A percentile compares a stretch with the other conserved stretches of the same genome.
Evolutionary conservation across 2,888 invertebrate genomes (phyloP).

Genomic region (Epiblema foenella): DNA sequence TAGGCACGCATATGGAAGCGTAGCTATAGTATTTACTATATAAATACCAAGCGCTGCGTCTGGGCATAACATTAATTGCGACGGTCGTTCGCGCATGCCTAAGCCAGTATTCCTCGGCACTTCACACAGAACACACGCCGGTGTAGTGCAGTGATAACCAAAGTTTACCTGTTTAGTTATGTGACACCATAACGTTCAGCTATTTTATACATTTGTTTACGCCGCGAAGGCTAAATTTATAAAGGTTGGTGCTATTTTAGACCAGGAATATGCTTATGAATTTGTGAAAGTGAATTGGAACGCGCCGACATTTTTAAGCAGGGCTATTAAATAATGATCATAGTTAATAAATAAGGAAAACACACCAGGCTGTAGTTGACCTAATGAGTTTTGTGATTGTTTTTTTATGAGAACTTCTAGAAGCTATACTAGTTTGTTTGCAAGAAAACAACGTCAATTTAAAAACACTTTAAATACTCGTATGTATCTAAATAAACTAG

Average conservation of each 20-base stretch:
- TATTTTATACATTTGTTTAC: slow-evolving; percentile 28
- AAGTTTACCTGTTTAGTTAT: slow-evolving; percentile 21
- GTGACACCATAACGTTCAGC: slow-evolving; percentile 25
- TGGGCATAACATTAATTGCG: slow-evolving; percentile 60
- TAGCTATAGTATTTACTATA: slow-evolving; percentile 47
- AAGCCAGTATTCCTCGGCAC: slow-evolving; percentile 55
- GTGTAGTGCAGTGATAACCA: slow-evolving; percentile 29
- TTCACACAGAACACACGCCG: slow-evolving; percentile 51
- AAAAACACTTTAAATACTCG: neutral
- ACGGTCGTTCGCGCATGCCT: slow-evolving; percentile 51
- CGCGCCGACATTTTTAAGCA: slow-evolving; percentile 12
- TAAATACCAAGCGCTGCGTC: slow-evolving; percentile 54
- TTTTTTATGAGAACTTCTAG: slow-evolving; percentile 1
- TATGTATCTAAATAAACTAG: too few relatives aligned
- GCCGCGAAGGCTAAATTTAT: slow-evolving; percentile 39
- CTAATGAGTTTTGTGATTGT: slow-evolving; percentile 23
- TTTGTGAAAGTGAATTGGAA: slow-evolving; percentile 21
- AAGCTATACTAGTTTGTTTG: neutral
- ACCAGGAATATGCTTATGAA: neutral
- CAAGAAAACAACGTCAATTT: neutral
- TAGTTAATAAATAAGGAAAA: slow-evolving; percentile 23
- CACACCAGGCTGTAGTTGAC: neutral
- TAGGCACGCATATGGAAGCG: slow-evolving; percentile 18
- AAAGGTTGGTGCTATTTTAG: slow-evolving; percentile 38
- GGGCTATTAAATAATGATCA: slow-evolving; percentile 26